phyloP scores from a whole-genome alignment of 2,797 vertebrate genomes.

The Buphagus erythrorhynchus region DNA sequence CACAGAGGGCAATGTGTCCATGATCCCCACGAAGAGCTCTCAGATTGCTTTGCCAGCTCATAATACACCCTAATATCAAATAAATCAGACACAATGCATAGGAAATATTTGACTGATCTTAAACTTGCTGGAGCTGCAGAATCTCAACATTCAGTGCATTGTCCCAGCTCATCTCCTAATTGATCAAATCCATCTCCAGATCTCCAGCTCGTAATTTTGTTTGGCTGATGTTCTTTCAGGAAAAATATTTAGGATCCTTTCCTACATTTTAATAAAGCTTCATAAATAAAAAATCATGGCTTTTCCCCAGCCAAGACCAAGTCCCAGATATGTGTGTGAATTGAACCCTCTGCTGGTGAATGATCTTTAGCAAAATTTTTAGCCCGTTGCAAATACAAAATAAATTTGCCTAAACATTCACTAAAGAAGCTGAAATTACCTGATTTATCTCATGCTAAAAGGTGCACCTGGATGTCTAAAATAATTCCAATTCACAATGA shows the following conservation, averaged over 20 bases:
- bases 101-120: background rate
- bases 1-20: conserved; percentile 2
- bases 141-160: background rate
- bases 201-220: background rate
- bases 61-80: background rate
- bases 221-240: conserved; percentile 4
- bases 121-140: background rate
- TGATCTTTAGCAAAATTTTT: background rate
- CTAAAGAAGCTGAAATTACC: background rate
- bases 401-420: background rate
- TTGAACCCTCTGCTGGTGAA: conserved; percentile 47
- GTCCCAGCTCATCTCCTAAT: background rate
- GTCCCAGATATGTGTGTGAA: background rate
- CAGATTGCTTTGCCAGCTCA: background rate
- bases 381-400: background rate
- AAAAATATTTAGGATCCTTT: conserved; percentile 9
- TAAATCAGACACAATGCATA: background rate
- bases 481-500: background rate
- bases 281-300: background rate
- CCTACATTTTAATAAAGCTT: conserved; percentile 4
- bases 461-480: background rate
- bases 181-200: background rate
- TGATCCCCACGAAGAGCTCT: background rate
- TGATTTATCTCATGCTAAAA: background rate
- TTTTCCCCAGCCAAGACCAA: background rate